Evolutionary conservation across 2,113 vertebrate genomes (phyloP), one percentile per base, ranked within the genome.

Genomic region (Meleagris gallopavo): DNA sequence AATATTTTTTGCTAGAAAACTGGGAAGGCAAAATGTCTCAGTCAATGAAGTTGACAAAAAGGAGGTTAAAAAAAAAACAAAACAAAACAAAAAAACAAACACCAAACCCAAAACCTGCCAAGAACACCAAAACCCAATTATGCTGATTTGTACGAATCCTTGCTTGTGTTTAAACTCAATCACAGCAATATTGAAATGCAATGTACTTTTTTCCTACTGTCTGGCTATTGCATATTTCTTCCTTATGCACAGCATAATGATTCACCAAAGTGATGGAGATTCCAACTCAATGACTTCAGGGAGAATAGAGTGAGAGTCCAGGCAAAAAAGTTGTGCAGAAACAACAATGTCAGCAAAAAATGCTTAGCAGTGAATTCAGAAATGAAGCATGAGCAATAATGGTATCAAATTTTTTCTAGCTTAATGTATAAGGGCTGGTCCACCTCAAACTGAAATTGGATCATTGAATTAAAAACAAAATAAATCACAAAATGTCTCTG

Each of bases 261-360:
- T 90, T 87, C 87, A 89, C 92, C 45, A 64, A 83, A 94, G 67
- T 77, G 75, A 74, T 95, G 78, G 82, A 86, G 78, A 77, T 96
- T 95, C 91, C 93, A 92, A 34, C 10, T 52, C 79, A 92, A 64
- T 97, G 14, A 93, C 87, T 95, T 94, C 87, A 95, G 60, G 80
- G 91, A 75, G 89, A 94, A 82, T 71, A 55, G 87, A 16, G 30
- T 71, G 71, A 92, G 60, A 89, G 84, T 79, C 67, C 60, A 71
- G 91, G 64, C 41, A 60, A 77, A 92, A 92, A 74, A 0, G 0
- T 5, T 73, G 7, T 72, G 34, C 75, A 93, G 82, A 89, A 95
- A 48, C 76, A 85, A 91, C 84, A 85, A 10, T 67, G 73, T 93
- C 87, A 94, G 91, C 89, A 91, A 94, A 91, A 94, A 55, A 52